phyloP scores from a whole-genome alignment of 2,888 invertebrate species.

The Galerucella pusilla region DNA sequence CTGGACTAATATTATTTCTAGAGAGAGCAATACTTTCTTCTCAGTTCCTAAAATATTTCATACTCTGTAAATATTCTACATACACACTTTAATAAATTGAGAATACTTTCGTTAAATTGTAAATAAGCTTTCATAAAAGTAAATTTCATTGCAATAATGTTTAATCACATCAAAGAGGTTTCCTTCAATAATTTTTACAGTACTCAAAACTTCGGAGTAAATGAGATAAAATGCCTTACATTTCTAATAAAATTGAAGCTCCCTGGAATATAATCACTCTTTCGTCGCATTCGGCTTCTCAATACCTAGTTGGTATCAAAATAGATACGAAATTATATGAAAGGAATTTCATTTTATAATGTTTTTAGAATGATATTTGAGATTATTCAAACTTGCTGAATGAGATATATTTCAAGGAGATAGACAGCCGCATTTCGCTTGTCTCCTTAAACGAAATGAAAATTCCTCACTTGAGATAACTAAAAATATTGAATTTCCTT shows the following conservation, averaged over 20 bases:
- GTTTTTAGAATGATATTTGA: slow-evolving; percentile 34
- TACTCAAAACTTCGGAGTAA: background rate
- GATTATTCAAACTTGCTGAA: slow-evolving; percentile 30
- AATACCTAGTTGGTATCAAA: slow-evolving; percentile 36
- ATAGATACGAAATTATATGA: slow-evolving; percentile 37
- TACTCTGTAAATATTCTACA: too few relatives aligned
- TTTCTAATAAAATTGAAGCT: slow-evolving; percentile 8
- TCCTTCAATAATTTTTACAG: slow-evolving; percentile 2
- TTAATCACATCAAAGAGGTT: background rate
- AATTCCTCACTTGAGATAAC: slow-evolving; percentile 13
- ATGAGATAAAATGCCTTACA: slow-evolving; percentile 7
- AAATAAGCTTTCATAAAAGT: background rate
- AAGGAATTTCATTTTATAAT: slow-evolving; percentile 40
- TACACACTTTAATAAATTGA: too few relatives aligned
- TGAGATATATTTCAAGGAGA: slow-evolving; percentile 32
- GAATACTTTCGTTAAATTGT: background rate
- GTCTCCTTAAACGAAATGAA: slow-evolving; percentile 13
- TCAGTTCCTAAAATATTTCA: too few relatives aligned
- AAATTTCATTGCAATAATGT: background rate
- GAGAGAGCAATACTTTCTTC: too few relatives aligned
- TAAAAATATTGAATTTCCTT: slow-evolving; percentile 10
- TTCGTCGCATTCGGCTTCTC: slow-evolving; percentile 10
- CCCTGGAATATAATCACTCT: slow-evolving; percentile 12
- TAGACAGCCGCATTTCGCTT: slow-evolving; percentile 33
- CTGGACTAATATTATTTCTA: too few relatives aligned